Conservation (phyloP, 2,113 vertebrate genomes). For the Hydrolagus affinis region DNA sequence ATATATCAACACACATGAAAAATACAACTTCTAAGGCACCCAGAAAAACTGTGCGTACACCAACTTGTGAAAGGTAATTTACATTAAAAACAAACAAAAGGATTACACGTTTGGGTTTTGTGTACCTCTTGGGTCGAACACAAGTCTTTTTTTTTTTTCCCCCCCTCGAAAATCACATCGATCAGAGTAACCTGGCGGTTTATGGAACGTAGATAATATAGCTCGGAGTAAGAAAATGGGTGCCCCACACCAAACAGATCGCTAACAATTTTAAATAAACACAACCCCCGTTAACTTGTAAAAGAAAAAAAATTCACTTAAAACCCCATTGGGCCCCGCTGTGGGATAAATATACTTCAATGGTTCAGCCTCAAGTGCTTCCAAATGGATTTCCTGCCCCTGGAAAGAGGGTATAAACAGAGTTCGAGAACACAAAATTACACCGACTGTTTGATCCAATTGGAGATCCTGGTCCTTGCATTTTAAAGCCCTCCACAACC, state of each 20-base stretch:
- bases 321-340: conserved; percentile 20
- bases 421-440: too few species aligned
- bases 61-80: too few species aligned
- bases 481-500: too few species aligned
- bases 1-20: conserved; percentile 83
- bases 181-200: conserved; percentile 28
- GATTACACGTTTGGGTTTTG: conserved; percentile 62
- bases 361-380: neutral
- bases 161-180: conserved; percentile 20
- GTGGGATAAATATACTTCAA: conserved; percentile 23
- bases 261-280: conserved; percentile 33
- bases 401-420: neutral
- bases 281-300: conserved; percentile 25
- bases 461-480: too few species aligned
- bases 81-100: conserved; percentile 63
- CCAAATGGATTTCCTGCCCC: neutral
- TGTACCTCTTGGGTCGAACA: conserved; percentile 67
- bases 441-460: too few species aligned
- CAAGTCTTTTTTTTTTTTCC: neutral
- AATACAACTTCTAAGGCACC: conserved; percentile 87
- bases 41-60: conserved; percentile 79
- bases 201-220: conserved; percentile 32
- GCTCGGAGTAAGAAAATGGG: conserved; percentile 29
- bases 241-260: conserved; percentile 32
- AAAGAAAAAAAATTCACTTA: conserved; percentile 18